phyloP scores from a whole-genome alignment of 2,888 invertebrate species.

The Antheraea assamensis region DNA sequence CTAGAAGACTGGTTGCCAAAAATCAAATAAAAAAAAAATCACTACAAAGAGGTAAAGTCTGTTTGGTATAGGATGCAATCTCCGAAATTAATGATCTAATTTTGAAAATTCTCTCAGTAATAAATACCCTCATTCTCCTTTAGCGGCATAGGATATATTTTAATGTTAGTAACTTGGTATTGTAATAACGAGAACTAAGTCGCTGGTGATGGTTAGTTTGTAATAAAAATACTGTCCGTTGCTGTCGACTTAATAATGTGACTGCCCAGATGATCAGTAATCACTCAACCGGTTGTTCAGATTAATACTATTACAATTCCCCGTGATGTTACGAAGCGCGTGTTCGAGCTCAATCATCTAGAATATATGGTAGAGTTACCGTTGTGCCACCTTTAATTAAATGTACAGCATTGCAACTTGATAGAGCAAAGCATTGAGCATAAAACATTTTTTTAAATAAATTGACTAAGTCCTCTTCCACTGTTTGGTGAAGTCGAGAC shows the following conservation, averaged over 20 bases:
- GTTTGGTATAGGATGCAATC: too few species aligned
- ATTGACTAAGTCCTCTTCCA: too few species aligned
- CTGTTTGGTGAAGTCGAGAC: too few species aligned
- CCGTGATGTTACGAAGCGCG: constrained; percentile 53
- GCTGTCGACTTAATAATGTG: constrained; percentile 64
- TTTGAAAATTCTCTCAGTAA: too few species aligned
- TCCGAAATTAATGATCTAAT: too few species aligned
- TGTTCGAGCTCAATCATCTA: constrained; percentile 61
- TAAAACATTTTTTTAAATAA: not conserved
- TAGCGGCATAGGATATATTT: too few species aligned
- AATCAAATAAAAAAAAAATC: too few species aligned
- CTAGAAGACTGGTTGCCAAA: too few species aligned
- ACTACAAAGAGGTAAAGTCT: too few species aligned
- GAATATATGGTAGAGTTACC: constrained; percentile 61
- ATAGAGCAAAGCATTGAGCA: not conserved
- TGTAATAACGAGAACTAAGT: too few species aligned
- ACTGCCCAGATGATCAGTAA: constrained; percentile 56
- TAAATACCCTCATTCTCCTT: too few species aligned
- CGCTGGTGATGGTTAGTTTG: constrained; percentile 23
- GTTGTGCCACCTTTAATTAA: constrained; percentile 45
- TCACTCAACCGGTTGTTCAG: constrained; percentile 64
- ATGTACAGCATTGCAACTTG: constrained; percentile 18
- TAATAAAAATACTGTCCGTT: constrained; percentile 47
- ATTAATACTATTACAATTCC: constrained; percentile 70
- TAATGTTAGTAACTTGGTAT: too few species aligned